Percentiles rank a stretch among this genome's conserved stretches.
phyloP scores from a whole-genome alignment of 1,140 invertebrate genomes.

The Drosophila mauritiana region DNA sequence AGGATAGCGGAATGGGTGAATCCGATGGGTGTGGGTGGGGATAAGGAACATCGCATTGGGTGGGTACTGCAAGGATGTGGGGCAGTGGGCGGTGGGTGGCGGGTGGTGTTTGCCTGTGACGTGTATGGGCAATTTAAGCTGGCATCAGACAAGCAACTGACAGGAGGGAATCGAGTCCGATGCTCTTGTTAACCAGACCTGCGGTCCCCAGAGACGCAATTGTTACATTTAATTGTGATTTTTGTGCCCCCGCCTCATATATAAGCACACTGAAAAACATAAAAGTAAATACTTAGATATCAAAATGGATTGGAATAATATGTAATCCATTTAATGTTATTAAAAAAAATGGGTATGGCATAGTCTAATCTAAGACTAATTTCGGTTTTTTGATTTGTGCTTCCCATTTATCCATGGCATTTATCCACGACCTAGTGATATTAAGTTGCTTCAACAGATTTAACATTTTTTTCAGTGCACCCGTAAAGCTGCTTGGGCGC shows the following conservation, averaged over 20 bases:
- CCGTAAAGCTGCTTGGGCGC: conserved; percentile 47
- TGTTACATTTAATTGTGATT: conserved; percentile 83
- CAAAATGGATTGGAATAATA: too few relatives aligned
- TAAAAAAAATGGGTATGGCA: too few relatives aligned
- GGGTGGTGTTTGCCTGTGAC: conserved; percentile 54
- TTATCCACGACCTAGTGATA: too few relatives aligned
- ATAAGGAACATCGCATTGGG: conserved; percentile 7
- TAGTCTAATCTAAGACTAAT: too few relatives aligned
- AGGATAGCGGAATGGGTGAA: conserved; percentile 8
- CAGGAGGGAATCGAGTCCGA: conserved; percentile 43
- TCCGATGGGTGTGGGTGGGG: background rate
- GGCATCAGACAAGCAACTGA: conserved; percentile 80
- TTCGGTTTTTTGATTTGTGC: too few relatives aligned
- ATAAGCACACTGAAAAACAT: conserved; percentile 9
- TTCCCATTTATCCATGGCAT: too few relatives aligned
- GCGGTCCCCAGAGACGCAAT: conserved; percentile 79
- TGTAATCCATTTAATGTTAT: too few relatives aligned
- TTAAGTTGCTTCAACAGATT: background rate
- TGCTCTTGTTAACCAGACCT: conserved; percentile 47
- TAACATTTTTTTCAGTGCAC: conserved; percentile 1
- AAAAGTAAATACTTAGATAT: background rate
- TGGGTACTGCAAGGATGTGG: background rate
- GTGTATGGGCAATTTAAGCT: conserved; percentile 83
- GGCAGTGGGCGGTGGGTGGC: background rate
- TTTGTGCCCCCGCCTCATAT: conserved; percentile 42